A percentile compares a stretch with the other conserved stretches of the same genome.
Conservation (phyloP, 2,797 vertebrate species). For the Myotis myotis region DNA sequence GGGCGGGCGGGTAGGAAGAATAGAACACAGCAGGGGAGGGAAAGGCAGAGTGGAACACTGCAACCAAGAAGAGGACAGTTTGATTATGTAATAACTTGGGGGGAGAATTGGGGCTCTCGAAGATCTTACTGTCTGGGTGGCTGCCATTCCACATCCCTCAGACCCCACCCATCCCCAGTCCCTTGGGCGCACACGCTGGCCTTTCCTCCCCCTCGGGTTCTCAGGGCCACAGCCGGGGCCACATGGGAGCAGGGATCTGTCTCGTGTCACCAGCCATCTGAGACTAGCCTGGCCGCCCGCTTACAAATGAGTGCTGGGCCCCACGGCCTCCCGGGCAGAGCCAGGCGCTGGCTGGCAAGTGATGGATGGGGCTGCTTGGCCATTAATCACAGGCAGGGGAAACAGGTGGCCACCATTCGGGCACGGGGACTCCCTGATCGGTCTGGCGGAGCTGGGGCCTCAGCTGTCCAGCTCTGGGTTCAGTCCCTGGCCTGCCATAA, state of each 20-base stretch:
- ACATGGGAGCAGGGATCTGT: not conserved
- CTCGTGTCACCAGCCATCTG: not conserved
- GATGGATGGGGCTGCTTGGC: not conserved
- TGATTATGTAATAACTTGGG: not conserved
- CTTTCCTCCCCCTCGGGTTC: not conserved
- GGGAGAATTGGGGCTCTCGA: not conserved
- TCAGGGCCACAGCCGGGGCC: not conserved
- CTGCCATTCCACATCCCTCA: not conserved
- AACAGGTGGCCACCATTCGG: not conserved
- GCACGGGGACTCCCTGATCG: not conserved
- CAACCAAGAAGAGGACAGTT: not conserved
- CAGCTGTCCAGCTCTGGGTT: not conserved
- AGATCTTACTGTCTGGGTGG: not conserved
- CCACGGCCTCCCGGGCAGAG: not conserved
- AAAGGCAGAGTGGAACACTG: not conserved
- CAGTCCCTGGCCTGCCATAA: not conserved
- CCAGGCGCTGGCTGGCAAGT: not conserved
- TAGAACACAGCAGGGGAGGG: not conserved
- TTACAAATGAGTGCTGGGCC: slow-evolving; percentile 39
- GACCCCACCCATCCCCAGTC: not conserved
- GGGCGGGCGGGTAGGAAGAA: not conserved
- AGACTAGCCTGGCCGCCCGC: not conserved
- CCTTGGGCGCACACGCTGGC: too few species aligned
- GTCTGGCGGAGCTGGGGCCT: not conserved
- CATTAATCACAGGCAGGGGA: slow-evolving; percentile 14